phyloP scores from a whole-genome alignment of 2,113 vertebrate genomes.

The Ammodytes marinus region DNA sequence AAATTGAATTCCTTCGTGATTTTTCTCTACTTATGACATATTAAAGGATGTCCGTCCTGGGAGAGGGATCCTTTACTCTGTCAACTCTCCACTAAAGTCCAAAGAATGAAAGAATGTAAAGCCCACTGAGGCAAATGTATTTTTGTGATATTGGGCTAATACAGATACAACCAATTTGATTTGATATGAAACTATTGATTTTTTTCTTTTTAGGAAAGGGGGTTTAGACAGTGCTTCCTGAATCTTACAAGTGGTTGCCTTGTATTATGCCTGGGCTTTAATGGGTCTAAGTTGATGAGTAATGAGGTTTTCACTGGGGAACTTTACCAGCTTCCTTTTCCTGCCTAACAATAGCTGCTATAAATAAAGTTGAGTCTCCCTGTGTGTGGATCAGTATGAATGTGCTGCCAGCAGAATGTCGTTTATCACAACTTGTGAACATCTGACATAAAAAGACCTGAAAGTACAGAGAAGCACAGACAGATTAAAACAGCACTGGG shows the following conservation, averaged over 20 bases:
- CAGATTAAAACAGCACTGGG: slow-evolving; percentile 19
- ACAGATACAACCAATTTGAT: not conserved
- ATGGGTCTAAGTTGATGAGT: slow-evolving; percentile 29
- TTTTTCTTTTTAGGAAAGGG: not conserved
- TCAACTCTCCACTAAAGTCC: no score
- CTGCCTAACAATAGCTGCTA: slow-evolving; percentile 34
- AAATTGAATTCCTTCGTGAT: no score
- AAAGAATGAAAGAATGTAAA: no score
- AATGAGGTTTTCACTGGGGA: slow-evolving; percentile 28
- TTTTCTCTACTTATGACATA: no score
- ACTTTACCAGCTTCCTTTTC: slow-evolving; percentile 11
- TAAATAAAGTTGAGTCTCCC: slow-evolving; percentile 30
- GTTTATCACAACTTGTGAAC: slow-evolving; percentile 17
- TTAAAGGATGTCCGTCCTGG: no score
- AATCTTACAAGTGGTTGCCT: not conserved
- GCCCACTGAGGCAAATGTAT: not conserved
- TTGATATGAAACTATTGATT: not conserved
- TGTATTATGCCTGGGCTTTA: not conserved
- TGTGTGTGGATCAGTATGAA: not conserved
- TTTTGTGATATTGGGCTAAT: not conserved
- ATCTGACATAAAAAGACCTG: not conserved
- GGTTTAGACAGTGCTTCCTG: not conserved
- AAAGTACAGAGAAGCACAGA: slow-evolving; percentile 1
- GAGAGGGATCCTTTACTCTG: no score
- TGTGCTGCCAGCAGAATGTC: not conserved